These are phyloP conservation scores for Malurus cyaneus DNA, from an alignment of 2,113 vertebrate genomes.

Conservation along the genomic window DNA sequence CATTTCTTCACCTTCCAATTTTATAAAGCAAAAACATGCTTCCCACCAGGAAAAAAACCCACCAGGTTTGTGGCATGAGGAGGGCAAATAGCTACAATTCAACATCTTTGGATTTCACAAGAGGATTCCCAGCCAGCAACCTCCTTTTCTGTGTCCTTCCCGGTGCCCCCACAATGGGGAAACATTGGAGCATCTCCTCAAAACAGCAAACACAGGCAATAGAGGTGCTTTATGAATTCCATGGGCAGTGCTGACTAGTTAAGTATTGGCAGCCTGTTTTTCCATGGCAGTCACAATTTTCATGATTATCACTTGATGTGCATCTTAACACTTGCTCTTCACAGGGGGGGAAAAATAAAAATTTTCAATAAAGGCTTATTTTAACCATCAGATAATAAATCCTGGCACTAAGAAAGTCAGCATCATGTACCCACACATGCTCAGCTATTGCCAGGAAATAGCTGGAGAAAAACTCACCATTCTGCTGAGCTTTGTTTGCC, in stretches of 20 bases:
- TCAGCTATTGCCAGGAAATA: neutral
- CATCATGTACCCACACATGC: neutral
- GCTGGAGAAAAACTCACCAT: neutral
- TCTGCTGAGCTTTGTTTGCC: neutral
- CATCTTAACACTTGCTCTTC: neutral
- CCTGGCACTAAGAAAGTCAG: neutral
- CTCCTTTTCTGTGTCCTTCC: neutral
- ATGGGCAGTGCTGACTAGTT: neutral
- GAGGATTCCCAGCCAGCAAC: neutral
- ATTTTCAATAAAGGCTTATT: neutral
- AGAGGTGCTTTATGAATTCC: neutral
- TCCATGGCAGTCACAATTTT: neutral
- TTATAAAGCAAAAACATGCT: neutral
- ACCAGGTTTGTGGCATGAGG: accelerated
- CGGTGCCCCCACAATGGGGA: neutral
- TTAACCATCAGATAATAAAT: neutral
- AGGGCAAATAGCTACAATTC: neutral
- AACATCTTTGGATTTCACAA: neutral
- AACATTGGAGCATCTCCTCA: neutral
- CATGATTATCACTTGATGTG: neutral
- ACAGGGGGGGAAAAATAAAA: neutral
- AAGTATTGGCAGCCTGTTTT: neutral
- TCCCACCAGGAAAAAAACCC: neutral
- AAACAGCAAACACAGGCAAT: neutral
- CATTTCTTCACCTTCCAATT: neutral